Base-by-base conservation (phyloP, 2,113 vertebrate genomes). In the Epinephelus fuscoguttatus region DNA sequence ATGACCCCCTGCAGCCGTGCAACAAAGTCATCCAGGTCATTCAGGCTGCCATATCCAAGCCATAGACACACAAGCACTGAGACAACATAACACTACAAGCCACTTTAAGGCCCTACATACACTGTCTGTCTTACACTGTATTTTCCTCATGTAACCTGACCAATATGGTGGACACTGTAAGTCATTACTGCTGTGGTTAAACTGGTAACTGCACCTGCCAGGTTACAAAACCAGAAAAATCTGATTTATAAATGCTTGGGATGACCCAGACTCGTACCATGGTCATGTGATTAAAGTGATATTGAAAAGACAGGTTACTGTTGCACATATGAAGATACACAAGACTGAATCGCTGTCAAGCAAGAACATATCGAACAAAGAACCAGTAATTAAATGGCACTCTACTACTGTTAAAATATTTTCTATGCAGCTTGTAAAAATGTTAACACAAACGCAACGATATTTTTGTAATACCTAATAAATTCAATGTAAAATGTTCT, bases 1-100 rank as follows among this genome's bases (percentile, higher is more conserved):
- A 97, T 0, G 97, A 99, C 79, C 47, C 85, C 11, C 88, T 0
- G 90, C 92, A 61, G 95, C 94, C 0, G 84, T 94, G 2, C 87
- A 50, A 47, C 21, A 17, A 77, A 4, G 72, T 96, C 70, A 91
- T 96, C 10, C 52, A 94, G 73, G 91, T 95, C 4, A 94, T 98
- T 70, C 77, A 91, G 57, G 80, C 91, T 5, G 90, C 96, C 21
- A 90, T 97, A 25, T 12, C 53, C n/a, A 90, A 82, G 19, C 15
- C 47, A 1, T 81, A 86, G 42, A 67, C 33, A 17, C 33, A 6
- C 14, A n/a, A 27, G 40, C 23, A 69, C 30, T 13, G 11, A 74
- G 49, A 59, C 12, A n/a, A 45, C 27, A 55, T 47, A 2, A 52
- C 4, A 70, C 30, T 75, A 10, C 11, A 47, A 6, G 7, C 2